Evolutionary conservation across 2,888 invertebrate species (phyloP).

Genomic region (Leptinotarsa tumamoca): DNA sequence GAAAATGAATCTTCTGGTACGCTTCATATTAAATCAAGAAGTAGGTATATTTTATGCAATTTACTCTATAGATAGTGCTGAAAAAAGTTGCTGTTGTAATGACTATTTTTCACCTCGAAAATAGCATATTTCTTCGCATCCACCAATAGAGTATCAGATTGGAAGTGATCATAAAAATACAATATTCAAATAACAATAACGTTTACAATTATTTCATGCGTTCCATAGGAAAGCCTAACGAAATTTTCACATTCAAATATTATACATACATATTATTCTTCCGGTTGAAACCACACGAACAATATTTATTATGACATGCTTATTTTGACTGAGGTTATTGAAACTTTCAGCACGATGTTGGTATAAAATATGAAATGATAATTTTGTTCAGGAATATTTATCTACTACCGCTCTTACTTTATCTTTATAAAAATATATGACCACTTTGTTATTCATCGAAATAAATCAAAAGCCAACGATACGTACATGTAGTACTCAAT

Average conservation of each 20-base stretch:
- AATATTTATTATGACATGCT: background rate
- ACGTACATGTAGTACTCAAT: background rate
- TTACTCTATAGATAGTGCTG: too few relatives aligned
- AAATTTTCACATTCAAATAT: background rate
- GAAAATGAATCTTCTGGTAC: too few relatives aligned
- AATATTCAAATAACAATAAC: too few relatives aligned
- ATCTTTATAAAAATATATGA: background rate
- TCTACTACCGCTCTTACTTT: background rate
- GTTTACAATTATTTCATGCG: too few relatives aligned
- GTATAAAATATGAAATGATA: background rate
- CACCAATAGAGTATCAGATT: too few relatives aligned
- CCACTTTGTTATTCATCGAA: background rate
- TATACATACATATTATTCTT: background rate
- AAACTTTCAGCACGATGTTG: background rate
- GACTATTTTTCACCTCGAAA: too few relatives aligned
- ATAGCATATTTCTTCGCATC: too few relatives aligned
- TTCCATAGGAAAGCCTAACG: too few relatives aligned
- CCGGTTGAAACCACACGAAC: background rate
- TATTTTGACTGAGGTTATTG: background rate
- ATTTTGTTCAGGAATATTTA: constrained; percentile 1
- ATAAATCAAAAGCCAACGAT: background rate
- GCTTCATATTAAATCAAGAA: too few relatives aligned
- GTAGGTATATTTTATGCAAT: too few relatives aligned
- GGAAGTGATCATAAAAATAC: too few relatives aligned
- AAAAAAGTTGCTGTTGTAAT: too few relatives aligned